These are phyloP conservation scores for Acipenser ruthenus DNA, from an alignment of 2,797 vertebrate species.

Conservation along the genomic window DNA sequence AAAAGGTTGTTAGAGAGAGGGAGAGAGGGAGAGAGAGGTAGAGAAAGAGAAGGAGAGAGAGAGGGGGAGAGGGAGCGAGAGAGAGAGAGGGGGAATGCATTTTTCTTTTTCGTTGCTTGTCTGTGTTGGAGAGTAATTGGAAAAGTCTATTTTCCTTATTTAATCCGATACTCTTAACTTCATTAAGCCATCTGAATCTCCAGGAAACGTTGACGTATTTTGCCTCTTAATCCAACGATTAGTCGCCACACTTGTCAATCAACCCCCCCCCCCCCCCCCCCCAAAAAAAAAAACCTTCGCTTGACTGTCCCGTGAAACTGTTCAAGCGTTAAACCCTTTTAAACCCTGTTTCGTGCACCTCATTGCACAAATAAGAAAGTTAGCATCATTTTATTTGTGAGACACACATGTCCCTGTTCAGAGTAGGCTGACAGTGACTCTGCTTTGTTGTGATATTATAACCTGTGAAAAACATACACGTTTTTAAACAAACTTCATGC, in stretches of 20 bases:
- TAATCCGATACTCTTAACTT: constrained; percentile 33
- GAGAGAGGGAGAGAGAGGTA: not conserved
- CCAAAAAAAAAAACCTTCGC: too few species aligned
- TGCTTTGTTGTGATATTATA: too few species aligned
- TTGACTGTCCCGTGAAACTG: not conserved
- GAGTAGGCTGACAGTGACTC: too few species aligned
- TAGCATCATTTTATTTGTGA: too few species aligned
- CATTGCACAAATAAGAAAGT: too few species aligned
- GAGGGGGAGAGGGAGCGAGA: too few species aligned
- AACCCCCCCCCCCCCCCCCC: constrained; percentile 9
- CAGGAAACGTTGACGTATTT: constrained; percentile 20
- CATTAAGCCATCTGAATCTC: constrained; percentile 14
- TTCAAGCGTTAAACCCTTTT: not conserved
- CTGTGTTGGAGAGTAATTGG: not conserved
- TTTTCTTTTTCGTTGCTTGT: not conserved
- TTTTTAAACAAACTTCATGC: too few species aligned
- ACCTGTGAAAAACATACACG: too few species aligned
- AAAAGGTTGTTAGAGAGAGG: not conserved
- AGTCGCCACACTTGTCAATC: constrained; percentile 28
- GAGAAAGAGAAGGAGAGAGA: not conserved
- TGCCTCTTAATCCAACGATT: constrained; percentile 34
- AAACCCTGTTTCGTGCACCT: not conserved
- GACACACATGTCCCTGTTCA: too few species aligned
- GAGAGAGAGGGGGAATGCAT: not conserved
- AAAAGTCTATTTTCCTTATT: constrained; percentile 21